Percentiles rank a stretch among this genome's conserved stretches.
These are phyloP conservation scores for Pogonomyrmex barbatus DNA, from an alignment of 1,140 invertebrate species.

Conservation along the genomic window DNA sequence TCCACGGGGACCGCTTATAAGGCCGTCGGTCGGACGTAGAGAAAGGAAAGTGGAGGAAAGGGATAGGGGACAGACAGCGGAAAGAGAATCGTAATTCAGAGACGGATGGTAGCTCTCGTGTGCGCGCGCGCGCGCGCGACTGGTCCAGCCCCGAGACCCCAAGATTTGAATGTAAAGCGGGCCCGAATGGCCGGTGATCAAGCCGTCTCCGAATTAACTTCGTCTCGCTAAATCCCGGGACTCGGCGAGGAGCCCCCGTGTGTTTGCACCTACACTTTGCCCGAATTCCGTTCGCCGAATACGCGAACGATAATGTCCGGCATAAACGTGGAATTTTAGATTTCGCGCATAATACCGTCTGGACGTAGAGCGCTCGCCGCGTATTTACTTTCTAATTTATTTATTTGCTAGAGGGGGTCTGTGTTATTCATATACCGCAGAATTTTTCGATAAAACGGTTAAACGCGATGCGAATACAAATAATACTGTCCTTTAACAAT, in stretches of 20 bases:
- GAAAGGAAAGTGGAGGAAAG: neutral
- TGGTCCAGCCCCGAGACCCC: constrained; percentile 20
- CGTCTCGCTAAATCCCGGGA: constrained; percentile 65
- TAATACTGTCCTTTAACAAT: neutral
- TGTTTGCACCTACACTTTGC: neutral
- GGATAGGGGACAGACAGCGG: neutral
- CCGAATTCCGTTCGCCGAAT: constrained; percentile 8
- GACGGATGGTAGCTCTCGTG: constrained; percentile 55
- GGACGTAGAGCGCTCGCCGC: neutral
- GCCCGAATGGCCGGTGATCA: constrained; percentile 73
- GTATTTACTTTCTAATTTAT: constrained; percentile 45
- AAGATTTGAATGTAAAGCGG: constrained; percentile 77
- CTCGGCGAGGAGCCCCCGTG: neutral
- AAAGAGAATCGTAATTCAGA: constrained; percentile 71
- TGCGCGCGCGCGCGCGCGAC: neutral
- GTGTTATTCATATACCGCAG: neutral
- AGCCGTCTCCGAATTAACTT: constrained; percentile 70
- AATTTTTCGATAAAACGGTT: constrained; percentile 14
- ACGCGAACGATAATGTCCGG: constrained; percentile 48
- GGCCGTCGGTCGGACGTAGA: constrained; percentile 1
- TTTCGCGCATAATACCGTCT: constrained; percentile 34
- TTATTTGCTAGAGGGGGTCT: neutral
- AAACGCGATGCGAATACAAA: neutral
- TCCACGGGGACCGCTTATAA: constrained; percentile 70
- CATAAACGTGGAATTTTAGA: constrained; percentile 56